Base-by-base conservation (phyloP, 2,113 vertebrate species). In the Cranoglanis bouderius region DNA sequence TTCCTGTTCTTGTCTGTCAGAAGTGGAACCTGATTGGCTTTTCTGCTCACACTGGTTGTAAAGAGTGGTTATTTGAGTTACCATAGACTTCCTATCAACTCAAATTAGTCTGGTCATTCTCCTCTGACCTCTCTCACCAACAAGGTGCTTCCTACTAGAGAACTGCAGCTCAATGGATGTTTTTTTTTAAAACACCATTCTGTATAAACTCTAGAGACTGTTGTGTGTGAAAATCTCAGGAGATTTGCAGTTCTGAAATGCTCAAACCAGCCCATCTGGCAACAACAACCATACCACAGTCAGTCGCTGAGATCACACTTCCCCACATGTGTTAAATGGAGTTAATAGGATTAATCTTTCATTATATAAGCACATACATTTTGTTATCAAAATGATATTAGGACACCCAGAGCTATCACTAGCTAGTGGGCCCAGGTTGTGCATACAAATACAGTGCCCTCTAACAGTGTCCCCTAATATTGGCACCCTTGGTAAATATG, bases 191-290 rank as follows among this genome's bases (percentile, higher is more conserved):
- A 8, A 24, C 70, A 74, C 70, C 16, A 21, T 77, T 43, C 9
- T 46, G 24, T 77, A 6, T 72, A 74, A 74, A 40, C 70, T 74
- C 18, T 40, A 74, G 4, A 74, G 18, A 35, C 32, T 74, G 74
- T n/a, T 38, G 74, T n/a, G 75, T n/a, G 14, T 80, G 24, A 53
- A 32, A 80, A 80, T 51, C 26, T 13, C 26, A n/a, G 75, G 13
- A 5, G 3, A 46, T 78, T 12, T 49, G 21, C 26, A 49, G 26
- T 78, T 75, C 21, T 13, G 9, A 77, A 46, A 53, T 80, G 51
- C 46, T 80, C 77, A n/a, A 80, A 51, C 46, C 43, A 78, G 43
- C 46, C 72, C 77, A 80, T 80, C 46, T 80, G 46, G 29, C 46
- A 77, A 18, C 8, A 29, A 49, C 43, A 78, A n/a, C 43, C 40